Evolutionary conservation across 1,140 invertebrate species (phyloP).

Genomic region (Drosophila subobscura): DNA sequence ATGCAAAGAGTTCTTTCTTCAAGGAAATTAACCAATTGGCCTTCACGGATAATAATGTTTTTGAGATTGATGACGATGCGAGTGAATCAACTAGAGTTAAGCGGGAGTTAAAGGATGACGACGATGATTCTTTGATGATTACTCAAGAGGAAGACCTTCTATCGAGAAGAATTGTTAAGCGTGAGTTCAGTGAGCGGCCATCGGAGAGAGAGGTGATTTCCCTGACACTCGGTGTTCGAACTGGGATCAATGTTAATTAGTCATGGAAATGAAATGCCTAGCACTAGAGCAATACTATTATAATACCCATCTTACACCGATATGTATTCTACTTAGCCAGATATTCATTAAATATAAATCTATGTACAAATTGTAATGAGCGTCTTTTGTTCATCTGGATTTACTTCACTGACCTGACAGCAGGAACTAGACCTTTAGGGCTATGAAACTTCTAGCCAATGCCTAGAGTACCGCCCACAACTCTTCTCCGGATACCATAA

Average conservation of each 20-base stretch:
- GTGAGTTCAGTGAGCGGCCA: constrained; percentile 53
- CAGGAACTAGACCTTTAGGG: too few species aligned
- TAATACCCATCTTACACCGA: constrained; percentile 51
- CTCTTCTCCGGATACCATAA: too few species aligned
- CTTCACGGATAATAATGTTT: constrained; percentile 65
- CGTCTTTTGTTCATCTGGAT: too few species aligned
- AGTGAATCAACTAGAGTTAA: constrained; percentile 39
- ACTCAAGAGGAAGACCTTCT: constrained; percentile 55
- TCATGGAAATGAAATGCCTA: constrained; percentile 37
- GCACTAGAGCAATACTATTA: constrained; percentile 29
- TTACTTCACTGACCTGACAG: too few species aligned
- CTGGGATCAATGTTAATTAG: constrained; percentile 65
- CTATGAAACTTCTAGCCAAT: too few species aligned
- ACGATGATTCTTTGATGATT: constrained; percentile 17
- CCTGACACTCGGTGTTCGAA: constrained; percentile 66
- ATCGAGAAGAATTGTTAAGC: constrained; percentile 69
- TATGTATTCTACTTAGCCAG: constrained; percentile 61
- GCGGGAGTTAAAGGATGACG: constrained; percentile 42
- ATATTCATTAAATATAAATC: constrained; percentile 58
- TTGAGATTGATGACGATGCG: constrained; percentile 72
- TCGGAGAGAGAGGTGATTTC: constrained; percentile 69
- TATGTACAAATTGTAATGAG: constrained; percentile 42
- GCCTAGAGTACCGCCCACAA: too few species aligned
- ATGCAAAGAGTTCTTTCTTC: constrained; percentile 61
- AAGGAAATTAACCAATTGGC: constrained; percentile 72